phyloP scores from a whole-genome alignment of 2,888 invertebrate species.

The Mimachlamys varia region DNA sequence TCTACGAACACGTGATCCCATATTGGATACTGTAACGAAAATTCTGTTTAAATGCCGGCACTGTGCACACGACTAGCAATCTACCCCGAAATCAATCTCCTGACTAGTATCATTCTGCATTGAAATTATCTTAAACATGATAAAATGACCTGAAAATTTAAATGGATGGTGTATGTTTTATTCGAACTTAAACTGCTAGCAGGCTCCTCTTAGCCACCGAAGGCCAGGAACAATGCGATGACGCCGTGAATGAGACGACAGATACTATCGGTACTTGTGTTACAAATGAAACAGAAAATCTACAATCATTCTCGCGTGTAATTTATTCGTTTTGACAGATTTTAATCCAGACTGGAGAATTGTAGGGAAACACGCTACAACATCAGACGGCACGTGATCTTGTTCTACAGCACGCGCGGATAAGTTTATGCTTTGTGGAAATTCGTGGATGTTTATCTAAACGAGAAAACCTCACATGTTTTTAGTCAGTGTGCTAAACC shows the following conservation, averaged over 20 bases:
- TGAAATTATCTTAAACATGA: not conserved
- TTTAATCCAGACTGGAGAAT: constrained; percentile 21
- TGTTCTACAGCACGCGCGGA: not conserved
- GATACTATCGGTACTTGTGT: not conserved
- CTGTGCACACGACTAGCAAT: not conserved
- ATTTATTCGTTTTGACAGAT: constrained; percentile 21
- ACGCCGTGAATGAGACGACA: not conserved
- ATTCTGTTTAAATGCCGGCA: not conserved
- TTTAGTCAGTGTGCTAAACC: not conserved
- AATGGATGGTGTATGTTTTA: not conserved
- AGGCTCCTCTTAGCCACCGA: not conserved
- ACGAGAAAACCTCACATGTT: constrained; percentile 3
- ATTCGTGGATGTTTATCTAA: constrained; percentile 33
- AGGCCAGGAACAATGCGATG: not conserved
- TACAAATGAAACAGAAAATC: not conserved
- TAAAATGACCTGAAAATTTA: not conserved
- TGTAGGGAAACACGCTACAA: not conserved
- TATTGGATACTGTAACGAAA: not conserved
- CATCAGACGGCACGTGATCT: not conserved
- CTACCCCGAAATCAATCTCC: not conserved
- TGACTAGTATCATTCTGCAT: not conserved
- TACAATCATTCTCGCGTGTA: constrained; percentile 7
- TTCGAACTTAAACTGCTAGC: not conserved
- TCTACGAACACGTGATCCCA: not conserved
- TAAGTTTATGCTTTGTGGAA: constrained; percentile 5